Evolutionary conservation across 2,888 invertebrate genomes (phyloP).

Genomic region (Thecocarcelia acutangulata): DNA sequence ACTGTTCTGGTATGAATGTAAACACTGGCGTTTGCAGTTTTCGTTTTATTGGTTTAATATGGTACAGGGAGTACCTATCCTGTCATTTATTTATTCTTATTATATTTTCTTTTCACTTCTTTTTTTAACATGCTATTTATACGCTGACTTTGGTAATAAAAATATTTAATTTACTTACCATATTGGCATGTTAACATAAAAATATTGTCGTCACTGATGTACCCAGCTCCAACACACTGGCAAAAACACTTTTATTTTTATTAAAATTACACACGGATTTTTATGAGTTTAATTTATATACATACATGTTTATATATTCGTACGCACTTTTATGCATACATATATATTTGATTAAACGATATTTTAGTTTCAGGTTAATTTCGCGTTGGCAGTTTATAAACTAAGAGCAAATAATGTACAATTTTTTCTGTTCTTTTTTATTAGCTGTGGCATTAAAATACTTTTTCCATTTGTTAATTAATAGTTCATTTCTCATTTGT

Average conservation of each 20-base stretch:
- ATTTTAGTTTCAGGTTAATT: slow-evolving; percentile 17
- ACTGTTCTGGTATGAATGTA: slow-evolving; percentile 18
- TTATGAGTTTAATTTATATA: slow-evolving; percentile 35
- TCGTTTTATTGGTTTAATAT: slow-evolving; percentile 35
- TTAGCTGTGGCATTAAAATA: slow-evolving; percentile 2
- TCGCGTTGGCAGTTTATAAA: slow-evolving; percentile 12
- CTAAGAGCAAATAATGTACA: slow-evolving; percentile 9
- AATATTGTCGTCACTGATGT: slow-evolving; percentile 44
- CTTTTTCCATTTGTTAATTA: slow-evolving; percentile 6
- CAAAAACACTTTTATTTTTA: slow-evolving; percentile 30
- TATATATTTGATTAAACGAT: slow-evolving; percentile 26
- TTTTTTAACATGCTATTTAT: slow-evolving; percentile 42
- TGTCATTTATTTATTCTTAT: slow-evolving; percentile 22
- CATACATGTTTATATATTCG: no score
- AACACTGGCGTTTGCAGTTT: slow-evolving; percentile 35
- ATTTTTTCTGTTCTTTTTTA: slow-evolving; percentile 9
- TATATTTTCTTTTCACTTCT: neutral
- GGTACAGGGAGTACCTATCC: slow-evolving; percentile 16
- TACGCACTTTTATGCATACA: neutral
- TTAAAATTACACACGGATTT: slow-evolving; percentile 32
- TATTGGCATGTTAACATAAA: slow-evolving; percentile 65
- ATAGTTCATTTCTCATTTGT: slow-evolving; percentile 1
- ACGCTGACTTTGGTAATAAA: slow-evolving; percentile 66
- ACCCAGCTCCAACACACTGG: neutral
- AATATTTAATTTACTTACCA: slow-evolving; percentile 68